Base-by-base conservation (phyloP, 2,797 vertebrate genomes). In the Etheostoma perlongum region DNA sequence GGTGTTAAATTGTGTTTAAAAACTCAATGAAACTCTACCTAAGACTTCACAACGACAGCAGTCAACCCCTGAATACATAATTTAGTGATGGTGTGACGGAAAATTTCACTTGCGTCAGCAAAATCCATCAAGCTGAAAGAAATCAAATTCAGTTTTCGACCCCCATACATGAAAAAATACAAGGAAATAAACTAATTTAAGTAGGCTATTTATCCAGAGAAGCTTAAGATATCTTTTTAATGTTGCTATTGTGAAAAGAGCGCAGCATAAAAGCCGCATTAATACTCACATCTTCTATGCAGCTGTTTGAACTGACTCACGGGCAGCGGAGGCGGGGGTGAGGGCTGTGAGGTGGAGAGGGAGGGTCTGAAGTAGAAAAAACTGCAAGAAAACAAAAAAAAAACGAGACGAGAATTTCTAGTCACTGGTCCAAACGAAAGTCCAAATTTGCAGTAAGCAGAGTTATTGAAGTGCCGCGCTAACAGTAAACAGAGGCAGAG, bases 201-300 rank as follows among this genome's bases (percentile, higher is more conserved):
- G 48, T 54, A n/a, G 46, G 7, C 12, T 53, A 13, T 33, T 40
- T 3, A 44, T 40, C 48, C 21, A 4, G 53, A 14, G 36, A 36
- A 48, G 25, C n/a, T 47, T 15, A 25, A 65, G 6, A 23, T 7
- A 33, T 1, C 14, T 46, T 69, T 44, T n/a, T 3, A 6, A 36
- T 42, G 19, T 11, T 36, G 19, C 47, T 33, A 2, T 1, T 6
- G 30, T 3, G 40, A 68, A 84, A 75, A 81, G 30, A 74, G 52
- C 12, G 79, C 76, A 73, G 67, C 8, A 79, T 71, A 87, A 93
- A 87, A 82, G 47, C 86, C 88, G 91, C 92, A 93, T 87, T 82
- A 82, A 87, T 94, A 96, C 95, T 96, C 91, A 96, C 95, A 96
- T 96, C 76, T 85, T 92, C 91, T 93, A 81, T 93, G 92, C 93